Evolutionary conservation across 2,888 invertebrate species (phyloP), one percentile per base, ranked within the genome.

Genomic region (Ichneumon xanthorius): DNA sequence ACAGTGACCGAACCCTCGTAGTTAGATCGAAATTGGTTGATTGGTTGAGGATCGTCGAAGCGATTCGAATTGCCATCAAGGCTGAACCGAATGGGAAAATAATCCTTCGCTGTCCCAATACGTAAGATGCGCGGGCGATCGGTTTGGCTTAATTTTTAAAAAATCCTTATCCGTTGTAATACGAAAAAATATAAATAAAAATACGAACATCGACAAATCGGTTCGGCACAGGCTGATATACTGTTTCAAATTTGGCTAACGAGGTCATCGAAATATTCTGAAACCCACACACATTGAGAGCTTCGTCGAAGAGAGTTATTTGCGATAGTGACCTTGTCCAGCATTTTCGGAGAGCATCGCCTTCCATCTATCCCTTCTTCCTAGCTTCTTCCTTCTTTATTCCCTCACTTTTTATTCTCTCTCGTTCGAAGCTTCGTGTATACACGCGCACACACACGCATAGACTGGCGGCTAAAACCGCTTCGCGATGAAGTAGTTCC

Each of bases 401-500:
- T 77, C 71, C 40, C 37, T 61, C 67, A 26, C 19, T 75, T 68
- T 26, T 50, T 65, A 53, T 26, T 22, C 26, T 26, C 40, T 63
- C 40, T 40, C 33, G 30, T 73, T 50, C 26, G 73, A 77, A 58
- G 9, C 61, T 65, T 72, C 14, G 11, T 63, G 19, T 55, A 50
- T 72, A 78, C 81, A 86, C 45, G 26, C 58, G 80, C 73, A 50
- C 80, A 2, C 26, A 26, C 45, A 33, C 58, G 80, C 73, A 50
- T 79, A 68, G 68, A 1, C 82, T 78, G 53, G 14, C 45, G 45
- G 14, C 45, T 45, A 73, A 80, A 78, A 71, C 79, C 55, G 30
- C 71, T 68, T 73, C 61, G 79, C 72, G 84, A 78, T 82, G 80
- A 83, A 80, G 86, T 88, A 89, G 89, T 88, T 89, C 89, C 88